These are phyloP conservation scores for Botrylloides violaceus DNA, from an alignment of 23 tunicate genomes.

Conservation along the genomic window DNA sequence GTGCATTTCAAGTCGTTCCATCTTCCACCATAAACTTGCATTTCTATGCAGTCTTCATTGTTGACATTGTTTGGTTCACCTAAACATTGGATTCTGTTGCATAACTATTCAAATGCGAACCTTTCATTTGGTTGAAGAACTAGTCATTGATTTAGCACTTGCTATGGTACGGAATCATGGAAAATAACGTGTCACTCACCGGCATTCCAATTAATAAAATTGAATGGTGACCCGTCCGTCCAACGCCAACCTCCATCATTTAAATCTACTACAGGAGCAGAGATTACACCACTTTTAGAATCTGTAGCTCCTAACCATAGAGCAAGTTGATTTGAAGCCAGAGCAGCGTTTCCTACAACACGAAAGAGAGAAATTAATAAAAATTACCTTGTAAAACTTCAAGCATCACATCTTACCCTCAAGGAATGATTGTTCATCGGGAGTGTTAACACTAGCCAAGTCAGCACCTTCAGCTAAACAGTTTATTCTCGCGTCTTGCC, in stretches of 20 bases:
- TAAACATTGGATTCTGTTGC: not conserved
- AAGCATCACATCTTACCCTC: slow-evolving; percentile 22
- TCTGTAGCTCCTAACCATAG: slow-evolving; percentile 64
- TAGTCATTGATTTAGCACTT: not conserved
- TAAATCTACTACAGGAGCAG: slow-evolving; percentile 31
- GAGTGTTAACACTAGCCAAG: slow-evolving; percentile 49
- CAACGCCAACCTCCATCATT: slow-evolving; percentile 77
- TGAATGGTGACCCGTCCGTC: slow-evolving; percentile 68
- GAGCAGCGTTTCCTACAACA: slow-evolving; percentile 10
- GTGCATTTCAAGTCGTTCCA: slow-evolving; percentile 69
- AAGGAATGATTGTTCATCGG: slow-evolving; percentile 65
- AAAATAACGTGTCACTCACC: slow-evolving; percentile 36
- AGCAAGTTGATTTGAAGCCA: slow-evolving; percentile 12
- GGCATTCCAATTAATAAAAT: slow-evolving; percentile 64
- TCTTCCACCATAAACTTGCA: slow-evolving; percentile 24
- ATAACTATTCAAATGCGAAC: not conserved
- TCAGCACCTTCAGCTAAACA: slow-evolving; percentile 75
- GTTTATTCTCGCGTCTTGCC: slow-evolving; percentile 73
- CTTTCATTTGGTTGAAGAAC: not conserved
- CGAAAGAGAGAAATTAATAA: not conserved
- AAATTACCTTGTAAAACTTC: not conserved
- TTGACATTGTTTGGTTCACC: slow-evolving; percentile 66
- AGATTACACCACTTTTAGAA: slow-evolving; percentile 40
- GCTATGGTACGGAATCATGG: not conserved
- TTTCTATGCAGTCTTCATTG: slow-evolving; percentile 63